Base-by-base conservation (phyloP, 2,113 vertebrate genomes). In the Megaleporinus macrocephalus region DNA sequence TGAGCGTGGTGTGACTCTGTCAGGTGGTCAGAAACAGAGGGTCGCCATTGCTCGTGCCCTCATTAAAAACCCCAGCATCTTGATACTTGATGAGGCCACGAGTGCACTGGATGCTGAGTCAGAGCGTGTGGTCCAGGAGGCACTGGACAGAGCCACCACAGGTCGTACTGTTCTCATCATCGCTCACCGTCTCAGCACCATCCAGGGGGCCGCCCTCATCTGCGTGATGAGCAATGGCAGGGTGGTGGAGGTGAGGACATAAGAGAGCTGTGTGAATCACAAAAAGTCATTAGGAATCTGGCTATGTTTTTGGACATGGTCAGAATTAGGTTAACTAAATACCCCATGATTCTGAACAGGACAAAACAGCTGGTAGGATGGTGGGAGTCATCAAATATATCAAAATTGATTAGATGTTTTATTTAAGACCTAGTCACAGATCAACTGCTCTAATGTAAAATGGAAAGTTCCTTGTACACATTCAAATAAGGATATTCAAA, bases 81-180 rank as follows among this genome's bases (percentile, higher is more conserved):
- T 99, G 49, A 93, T 99, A 63, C 91, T 99, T 90, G 98, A 99
- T 0, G 97, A 99, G 87, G 97, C 98, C 84, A 99, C 97, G 4
- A 99, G 98, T 0, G 98, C 98, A 0, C 91, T 99, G 86, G 97
- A 98, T 0, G 92, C 96, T 0, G 96, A 96, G 82, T 95, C 98
- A 0, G 98, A 99, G 89, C 85, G 89, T 0, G 94, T 94, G 20
- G 97, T 99, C 26, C 97, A 98, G 91, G 95, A 95, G 73, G 97
- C 97, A 0, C 90, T 98, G 90, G 96, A 98, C 74, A 92, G 93
- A 0, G 97, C 96, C 0, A 93, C 91, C 0, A 22, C 80, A 0
- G 97, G 97, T 27, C 97, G 97, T 85, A 98, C 97, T 0, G 97
- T 99, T 76, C 94, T 99, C 30, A 92, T 99, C 89, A 99, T 99